Evolutionary conservation across 1,140 invertebrate genomes (phyloP).

Genomic region (Papilio helenus): DNA sequence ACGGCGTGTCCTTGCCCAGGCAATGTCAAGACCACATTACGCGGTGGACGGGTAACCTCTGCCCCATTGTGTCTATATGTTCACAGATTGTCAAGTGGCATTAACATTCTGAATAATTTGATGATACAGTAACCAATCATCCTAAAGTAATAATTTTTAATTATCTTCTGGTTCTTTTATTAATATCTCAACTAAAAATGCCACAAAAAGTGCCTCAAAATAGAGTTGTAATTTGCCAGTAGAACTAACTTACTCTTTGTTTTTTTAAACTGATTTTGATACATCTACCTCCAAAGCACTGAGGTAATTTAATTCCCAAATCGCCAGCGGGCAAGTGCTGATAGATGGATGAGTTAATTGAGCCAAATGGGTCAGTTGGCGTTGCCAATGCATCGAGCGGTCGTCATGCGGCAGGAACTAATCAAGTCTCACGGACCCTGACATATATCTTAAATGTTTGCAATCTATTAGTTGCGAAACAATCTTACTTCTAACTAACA

Average conservation of each 20-base stretch:
- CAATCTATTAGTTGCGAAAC: neutral
- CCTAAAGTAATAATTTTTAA: too few species aligned
- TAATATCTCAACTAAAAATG: neutral
- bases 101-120: neutral
- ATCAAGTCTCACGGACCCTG: neutral
- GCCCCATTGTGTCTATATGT: conserved; percentile 8
- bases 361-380: neutral
- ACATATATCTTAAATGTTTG: neutral
- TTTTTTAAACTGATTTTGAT: too few species aligned
- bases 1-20: conserved; percentile 14
- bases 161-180: too few species aligned
- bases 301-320: neutral
- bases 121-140: neutral
- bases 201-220: neutral
- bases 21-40: conserved; percentile 56
- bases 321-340: neutral
- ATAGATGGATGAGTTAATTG: conserved; percentile 1
- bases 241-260: too few species aligned
- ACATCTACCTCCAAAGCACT: neutral
- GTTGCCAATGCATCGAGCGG: conserved; percentile 9
- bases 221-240: neutral
- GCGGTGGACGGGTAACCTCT: neutral
- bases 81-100: neutral
- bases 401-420: conserved; percentile 20
- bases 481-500: too few species aligned